A percentile compares a stretch with the other conserved stretches of the same genome.
These are phyloP conservation scores for Cyprinus carpio DNA, from an alignment of 2,113 vertebrate species.

Conservation along the genomic window DNA sequence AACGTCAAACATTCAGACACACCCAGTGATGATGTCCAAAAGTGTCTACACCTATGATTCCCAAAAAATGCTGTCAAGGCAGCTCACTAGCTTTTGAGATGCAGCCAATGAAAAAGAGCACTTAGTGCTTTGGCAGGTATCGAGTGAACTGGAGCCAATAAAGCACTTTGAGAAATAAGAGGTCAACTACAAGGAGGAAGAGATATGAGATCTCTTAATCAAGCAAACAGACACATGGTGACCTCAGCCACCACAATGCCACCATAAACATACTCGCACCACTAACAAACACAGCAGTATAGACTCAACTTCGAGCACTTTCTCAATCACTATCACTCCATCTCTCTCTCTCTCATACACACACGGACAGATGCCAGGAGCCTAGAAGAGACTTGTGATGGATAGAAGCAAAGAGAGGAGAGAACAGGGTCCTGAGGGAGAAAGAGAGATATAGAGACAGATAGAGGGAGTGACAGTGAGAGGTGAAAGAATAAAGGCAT, in stretches of 20 bases:
- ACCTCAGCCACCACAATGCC: constrained; percentile 10
- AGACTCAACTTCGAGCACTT: constrained; percentile 27
- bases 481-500: constrained; percentile 33
- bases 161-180: constrained; percentile 78
- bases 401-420: constrained; percentile 28
- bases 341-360: neutral
- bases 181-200: constrained; percentile 74
- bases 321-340: constrained; percentile 22
- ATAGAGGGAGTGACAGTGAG: constrained; percentile 25
- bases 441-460: constrained; percentile 52
- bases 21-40: neutral
- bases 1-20: neutral
- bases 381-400: constrained; percentile 10
- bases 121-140: constrained; percentile 65
- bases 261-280: constrained; percentile 36
- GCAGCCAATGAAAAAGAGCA: constrained; percentile 60
- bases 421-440: constrained; percentile 54
- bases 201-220: constrained; percentile 64
- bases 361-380: constrained; percentile 24
- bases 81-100: constrained; percentile 46
- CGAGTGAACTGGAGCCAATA: constrained; percentile 69
- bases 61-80: neutral
- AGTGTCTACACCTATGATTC: neutral
- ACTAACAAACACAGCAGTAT: constrained; percentile 24
- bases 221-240: constrained; percentile 46